Percentiles rank a stretch among this genome's conserved stretches.
Evolutionary conservation across 2,888 invertebrate genomes (phyloP).

Genomic region (Ditylenchus weischeri): DNA sequence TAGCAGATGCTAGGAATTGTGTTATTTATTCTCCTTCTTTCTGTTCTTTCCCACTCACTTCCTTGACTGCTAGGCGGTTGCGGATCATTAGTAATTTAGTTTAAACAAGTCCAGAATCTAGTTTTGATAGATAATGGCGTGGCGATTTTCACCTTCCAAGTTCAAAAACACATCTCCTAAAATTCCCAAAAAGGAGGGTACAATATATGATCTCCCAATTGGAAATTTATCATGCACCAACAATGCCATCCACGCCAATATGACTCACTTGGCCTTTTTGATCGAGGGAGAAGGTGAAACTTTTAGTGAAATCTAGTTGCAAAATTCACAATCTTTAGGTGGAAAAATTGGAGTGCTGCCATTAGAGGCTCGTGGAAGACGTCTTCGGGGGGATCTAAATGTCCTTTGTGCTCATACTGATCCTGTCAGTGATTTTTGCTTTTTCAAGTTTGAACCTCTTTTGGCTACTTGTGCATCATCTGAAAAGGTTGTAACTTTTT

Average conservation of each 20-base stretch:
- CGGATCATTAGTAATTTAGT: too few relatives aligned
- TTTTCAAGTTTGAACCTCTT: slow-evolving; percentile 88
- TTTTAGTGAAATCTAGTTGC: slow-evolving; percentile 5
- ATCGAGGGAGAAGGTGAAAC: slow-evolving; percentile 78
- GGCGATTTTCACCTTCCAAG: slow-evolving; percentile 89
- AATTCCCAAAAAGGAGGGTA: slow-evolving; percentile 83
- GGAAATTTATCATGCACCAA: slow-evolving; percentile 90
- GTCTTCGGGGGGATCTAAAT: slow-evolving; percentile 69
- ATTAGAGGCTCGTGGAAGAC: slow-evolving; percentile 80
- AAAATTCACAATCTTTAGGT: slow-evolving; percentile 62
- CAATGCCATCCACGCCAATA: slow-evolving; percentile 88
- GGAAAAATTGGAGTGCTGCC: slow-evolving; percentile 85
- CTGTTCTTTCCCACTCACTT: too few relatives aligned
- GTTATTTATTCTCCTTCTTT: too few relatives aligned
- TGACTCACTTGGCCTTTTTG: slow-evolving; percentile 89
- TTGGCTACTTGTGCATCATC: slow-evolving; percentile 75
- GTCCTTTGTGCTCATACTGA: slow-evolving; percentile 67
- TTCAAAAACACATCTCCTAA: slow-evolving; percentile 96
- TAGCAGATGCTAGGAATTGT: too few relatives aligned
- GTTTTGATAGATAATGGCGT: slow-evolving; percentile 55
- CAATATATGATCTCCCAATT: slow-evolving; percentile 79
- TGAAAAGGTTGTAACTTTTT: slow-evolving; percentile 59
- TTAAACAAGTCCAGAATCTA: too few relatives aligned
- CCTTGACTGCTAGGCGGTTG: too few relatives aligned
- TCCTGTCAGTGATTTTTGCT: slow-evolving; percentile 88